Conservation (phyloP, 2,113 vertebrate genomes). For the Menura novaehollandiae region DNA sequence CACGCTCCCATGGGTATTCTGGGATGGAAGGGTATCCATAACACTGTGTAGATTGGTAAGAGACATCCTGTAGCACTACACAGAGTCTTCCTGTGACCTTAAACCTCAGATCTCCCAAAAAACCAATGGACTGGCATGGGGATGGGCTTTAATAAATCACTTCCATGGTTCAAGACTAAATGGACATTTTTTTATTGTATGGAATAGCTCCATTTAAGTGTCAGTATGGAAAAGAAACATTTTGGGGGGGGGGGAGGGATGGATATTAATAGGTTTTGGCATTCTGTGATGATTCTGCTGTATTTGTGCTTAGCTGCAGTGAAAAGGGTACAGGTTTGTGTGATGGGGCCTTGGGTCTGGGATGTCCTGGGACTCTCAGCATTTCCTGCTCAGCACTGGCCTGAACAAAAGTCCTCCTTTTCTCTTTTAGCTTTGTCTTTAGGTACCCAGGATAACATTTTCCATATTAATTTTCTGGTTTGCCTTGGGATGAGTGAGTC, state of each 20-base stretch:
- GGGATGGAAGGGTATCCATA: neutral
- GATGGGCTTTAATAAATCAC: neutral
- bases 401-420: neutral
- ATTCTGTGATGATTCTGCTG: neutral
- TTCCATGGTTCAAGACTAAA: neutral
- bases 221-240: neutral
- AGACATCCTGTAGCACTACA: neutral
- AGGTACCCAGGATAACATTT: neutral
- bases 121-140: neutral
- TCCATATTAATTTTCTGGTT: neutral
- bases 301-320: neutral
- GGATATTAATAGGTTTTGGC: neutral
- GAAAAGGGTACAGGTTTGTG: neutral
- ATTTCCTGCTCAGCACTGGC: neutral
- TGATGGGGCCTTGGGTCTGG: neutral
- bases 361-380: neutral
- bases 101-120: neutral
- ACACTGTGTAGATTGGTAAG: neutral
- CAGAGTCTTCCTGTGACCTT: neutral
- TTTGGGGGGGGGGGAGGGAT: fast-evolving
- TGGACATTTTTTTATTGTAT: neutral
- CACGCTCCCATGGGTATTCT: neutral
- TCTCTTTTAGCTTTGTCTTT: neutral
- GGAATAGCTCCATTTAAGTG: neutral
- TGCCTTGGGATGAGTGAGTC: neutral